Evolutionary conservation across 1,140 invertebrate species (phyloP), one percentile per base, ranked within the genome.

Genomic region (Diorhabda elongata): DNA sequence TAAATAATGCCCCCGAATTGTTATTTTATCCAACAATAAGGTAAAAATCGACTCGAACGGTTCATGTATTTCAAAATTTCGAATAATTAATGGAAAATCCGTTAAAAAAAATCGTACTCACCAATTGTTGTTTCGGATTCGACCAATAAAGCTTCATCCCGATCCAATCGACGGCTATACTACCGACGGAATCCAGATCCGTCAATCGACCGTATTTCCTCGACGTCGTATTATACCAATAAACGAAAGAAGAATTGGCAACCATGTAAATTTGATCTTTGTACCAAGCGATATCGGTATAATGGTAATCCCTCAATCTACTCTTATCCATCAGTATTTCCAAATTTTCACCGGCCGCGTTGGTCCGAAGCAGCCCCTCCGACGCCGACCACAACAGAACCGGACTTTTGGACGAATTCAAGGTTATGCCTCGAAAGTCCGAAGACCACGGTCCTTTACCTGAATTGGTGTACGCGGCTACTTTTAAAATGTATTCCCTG

Each of bases 101-200:
- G 26, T 26, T 1, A 26, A 26, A 52, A 52, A 52, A 8, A 52
- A 45, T 64, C 9, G 65, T 68, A 81, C 82, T 86, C 83, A 91
- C 90, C 80, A 90, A 82, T 81, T 93, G 91, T 77, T 92, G 89
- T 79, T 91, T 91, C 7, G 90, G 89, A 82, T 92, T 93, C 0
- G 93, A 92, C 93, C 94, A 97, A 77, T 97, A 97, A 0, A 98
- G 79, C 78, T 93, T 92, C 43, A 88, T 89, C 0, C 92, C 92
- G 44, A 96, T 87, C 92, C 93, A 96, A 76, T 98, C 95, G 2
- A 96, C 89, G 0, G 92, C 91, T 26, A 97, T 85, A 71, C 89
- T 90, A 0, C 89, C 87, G 2, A 92, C 92, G 41, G 89, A 89
- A 58, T 90, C 86, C 68, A 90, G 86, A 74, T 89, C 88, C 5